Evolutionary conservation across 2,113 vertebrate genomes (phyloP), one percentile per base, ranked within the genome.

Genomic region (Notechis scutatus): DNA sequence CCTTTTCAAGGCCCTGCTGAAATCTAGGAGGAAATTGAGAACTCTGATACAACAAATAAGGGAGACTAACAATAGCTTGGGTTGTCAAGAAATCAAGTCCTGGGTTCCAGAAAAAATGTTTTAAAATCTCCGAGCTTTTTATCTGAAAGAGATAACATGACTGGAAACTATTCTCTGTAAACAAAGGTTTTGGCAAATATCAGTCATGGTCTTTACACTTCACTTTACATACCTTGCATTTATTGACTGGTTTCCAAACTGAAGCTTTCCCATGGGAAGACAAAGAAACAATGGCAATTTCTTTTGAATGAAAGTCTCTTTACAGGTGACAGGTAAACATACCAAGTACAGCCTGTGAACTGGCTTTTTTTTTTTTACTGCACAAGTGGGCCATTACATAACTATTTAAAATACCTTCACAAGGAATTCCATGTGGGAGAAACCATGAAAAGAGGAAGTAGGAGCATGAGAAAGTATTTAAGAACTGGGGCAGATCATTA

Each of bases 241-340:
- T 97, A 92, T 97, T 97, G 97, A 98, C 96, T 95, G 94, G 91
- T 94, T 96, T 97, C 97, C 97, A 98, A 97, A 95, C 59, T 7
- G 86, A 96, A 92, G 94, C 94, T 98, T 98, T 98, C 98, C 98
- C 98, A 98, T 98, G 98, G 98, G 98, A 98, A 98, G 98, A 92
- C 97, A 96, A 96, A 96, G 97, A 96, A 97, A 98, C 97, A 98
- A 97, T 96, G 94, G 96, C 95, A 95, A 95, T 96, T 98, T 98
- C 97, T 97, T 98, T 96, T 97, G 96, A 97, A 98, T 97, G 97
- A 96, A 97, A 94, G 97, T 94, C 95, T 97, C 93, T 95, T 96
- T 90, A 94, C 95, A 97, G 98, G 97, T 97, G 96, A 96, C 97
- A 94, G 96, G 97, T 96, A 98, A 98, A 98, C 96, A 97, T 29